Percentiles rank a stretch among this genome's conserved stretches.
Evolutionary conservation across 1,140 invertebrate genomes (phyloP).

Genomic region (Antheraea mylitta): DNA sequence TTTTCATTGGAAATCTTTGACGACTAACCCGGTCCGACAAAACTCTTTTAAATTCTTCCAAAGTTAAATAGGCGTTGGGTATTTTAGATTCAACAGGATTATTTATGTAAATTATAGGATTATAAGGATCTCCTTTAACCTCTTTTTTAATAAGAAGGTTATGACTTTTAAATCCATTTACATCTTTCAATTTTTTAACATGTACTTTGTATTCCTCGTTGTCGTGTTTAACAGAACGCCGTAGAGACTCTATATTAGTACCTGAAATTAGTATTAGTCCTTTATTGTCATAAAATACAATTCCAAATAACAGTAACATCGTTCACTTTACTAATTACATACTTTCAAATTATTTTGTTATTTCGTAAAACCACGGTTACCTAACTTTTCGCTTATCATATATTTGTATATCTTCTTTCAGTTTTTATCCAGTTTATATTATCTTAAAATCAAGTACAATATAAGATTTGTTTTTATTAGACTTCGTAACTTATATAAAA

Average conservation of each 20-base stretch:
- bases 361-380: too few species aligned
- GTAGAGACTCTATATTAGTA: not conserved
- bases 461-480: too few species aligned
- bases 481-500: too few species aligned
- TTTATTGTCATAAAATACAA: too few species aligned
- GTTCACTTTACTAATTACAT: too few species aligned
- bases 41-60: conserved; percentile 52
- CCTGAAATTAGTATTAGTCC: not conserved
- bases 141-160: conserved; percentile 45
- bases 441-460: too few species aligned
- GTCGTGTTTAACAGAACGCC: conserved; percentile 19
- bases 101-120: conserved; percentile 56
- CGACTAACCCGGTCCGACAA: conserved; percentile 35
- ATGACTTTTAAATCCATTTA: conserved; percentile 59
- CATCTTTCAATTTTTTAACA: conserved; percentile 56
- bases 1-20: conserved; percentile 18
- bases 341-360: too few species aligned
- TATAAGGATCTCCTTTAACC: conserved; percentile 9
- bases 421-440: too few species aligned
- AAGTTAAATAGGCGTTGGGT: conserved; percentile 51
- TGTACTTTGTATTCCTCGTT: conserved; percentile 43
- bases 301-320: too few species aligned
- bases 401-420: too few species aligned
- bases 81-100: conserved; percentile 63
- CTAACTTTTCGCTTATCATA: too few species aligned